Evolutionary conservation across 1,140 invertebrate genomes (phyloP), one percentile per base, ranked within the genome.

Genomic region (Asobara japonica): DNA sequence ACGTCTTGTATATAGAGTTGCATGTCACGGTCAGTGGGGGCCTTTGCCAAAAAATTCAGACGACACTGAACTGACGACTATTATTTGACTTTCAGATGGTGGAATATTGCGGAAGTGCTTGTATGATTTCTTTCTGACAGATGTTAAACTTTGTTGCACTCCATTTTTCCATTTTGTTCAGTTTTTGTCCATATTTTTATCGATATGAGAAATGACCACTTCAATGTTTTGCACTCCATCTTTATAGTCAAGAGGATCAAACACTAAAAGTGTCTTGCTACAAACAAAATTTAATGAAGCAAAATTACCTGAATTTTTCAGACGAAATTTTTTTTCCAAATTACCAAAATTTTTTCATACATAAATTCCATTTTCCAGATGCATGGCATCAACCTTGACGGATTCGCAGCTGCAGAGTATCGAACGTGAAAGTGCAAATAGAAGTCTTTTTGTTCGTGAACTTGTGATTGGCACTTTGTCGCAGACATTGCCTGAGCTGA

Each of bases 391-490:
- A 69, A 87, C 87, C 41, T 77, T 90, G 60, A 87, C 89, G 22
- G 91, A 92, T 74, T 79, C 84, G 7, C 89, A 91, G 74, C 78
- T 89, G 60, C 88, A 91, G 77, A 86, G 80, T 61, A 83, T 89
- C 74, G 91, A 92, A 76, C 86, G 88, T 72, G 90, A 92, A 74
- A 88, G 89, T 76, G 89, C 91, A 67, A 91, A 92, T 80, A 88
- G 90, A 73, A 92, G 91, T 81, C 79, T 93, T 16, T 94, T 94
- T 87, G 88, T 92, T 60, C 90, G 92, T 77, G 92, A 93, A 85
- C 81, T 93, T 64, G 86, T 93, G 31, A 84, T 93, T 66, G 89
- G 90, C 30, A 91, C 91, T 29, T 83, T 93, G 77, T 88, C 89
- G 36, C 85, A 86, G 76, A 83, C 84, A 74, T 79, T 87, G 73